phyloP scores from a whole-genome alignment of 1,140 invertebrate genomes.

The Berghia stephanieae region DNA sequence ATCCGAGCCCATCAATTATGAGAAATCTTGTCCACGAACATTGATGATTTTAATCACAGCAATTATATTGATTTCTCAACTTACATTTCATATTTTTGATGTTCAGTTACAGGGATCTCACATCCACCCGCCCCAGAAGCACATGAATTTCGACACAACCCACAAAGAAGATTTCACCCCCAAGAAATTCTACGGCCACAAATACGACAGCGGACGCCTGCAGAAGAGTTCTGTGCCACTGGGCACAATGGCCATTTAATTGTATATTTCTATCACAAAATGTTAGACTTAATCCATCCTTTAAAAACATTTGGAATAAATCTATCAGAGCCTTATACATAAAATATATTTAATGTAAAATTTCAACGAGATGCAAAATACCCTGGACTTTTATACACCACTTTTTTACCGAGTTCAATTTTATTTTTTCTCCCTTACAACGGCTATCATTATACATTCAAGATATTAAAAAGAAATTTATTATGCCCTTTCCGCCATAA shows the following conservation, averaged over 20 bases:
- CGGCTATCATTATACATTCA: no score
- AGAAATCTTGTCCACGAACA: neutral
- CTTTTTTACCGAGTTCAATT: neutral
- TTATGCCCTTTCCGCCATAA: no score
- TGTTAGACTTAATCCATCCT: neutral
- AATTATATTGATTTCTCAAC: neutral
- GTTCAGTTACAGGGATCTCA: constrained; percentile 53
- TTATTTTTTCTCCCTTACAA: neutral
- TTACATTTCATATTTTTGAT: neutral
- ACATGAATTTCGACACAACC: constrained; percentile 49
- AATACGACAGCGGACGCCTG: constrained; percentile 49
- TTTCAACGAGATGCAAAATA: neutral
- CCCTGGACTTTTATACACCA: neutral
- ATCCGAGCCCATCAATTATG: neutral
- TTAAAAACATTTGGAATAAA: neutral
- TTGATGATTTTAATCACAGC: neutral
- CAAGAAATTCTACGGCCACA: constrained; percentile 41
- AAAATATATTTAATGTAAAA: no score
- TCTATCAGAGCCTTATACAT: neutral
- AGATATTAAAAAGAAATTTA: no score
- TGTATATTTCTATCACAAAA: neutral
- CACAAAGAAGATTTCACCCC: constrained; percentile 55
- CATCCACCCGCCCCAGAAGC: constrained; percentile 46
- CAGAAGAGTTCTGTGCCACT: constrained; percentile 59
- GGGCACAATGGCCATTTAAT: constrained; percentile 46